phyloP scores from a whole-genome alignment of 2,113 vertebrate species.

The Phocoena phocoena region DNA sequence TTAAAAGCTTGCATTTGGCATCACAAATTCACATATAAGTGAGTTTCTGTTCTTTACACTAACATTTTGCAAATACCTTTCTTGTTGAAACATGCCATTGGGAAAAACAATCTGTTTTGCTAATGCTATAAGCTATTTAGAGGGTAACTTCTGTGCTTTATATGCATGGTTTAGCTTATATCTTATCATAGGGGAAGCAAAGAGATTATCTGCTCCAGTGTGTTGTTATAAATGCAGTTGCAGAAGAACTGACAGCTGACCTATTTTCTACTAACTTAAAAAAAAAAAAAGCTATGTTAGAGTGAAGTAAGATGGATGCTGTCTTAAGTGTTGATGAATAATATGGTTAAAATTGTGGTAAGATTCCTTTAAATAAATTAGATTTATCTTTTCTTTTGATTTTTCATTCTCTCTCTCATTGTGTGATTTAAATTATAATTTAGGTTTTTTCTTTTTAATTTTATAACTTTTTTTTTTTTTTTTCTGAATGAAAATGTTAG shows the following conservation, averaged over 20 bases:
- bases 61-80: slow-evolving; percentile 66
- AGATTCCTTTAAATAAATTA: background rate
- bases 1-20: slow-evolving; percentile 49
- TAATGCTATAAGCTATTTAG: slow-evolving; percentile 64
- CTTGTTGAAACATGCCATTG: slow-evolving; percentile 65
- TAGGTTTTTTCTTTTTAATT: slow-evolving; percentile 45
- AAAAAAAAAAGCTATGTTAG: background rate
- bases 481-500: background rate
- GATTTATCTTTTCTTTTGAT: background rate
- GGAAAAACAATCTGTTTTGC: slow-evolving; percentile 76
- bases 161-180: slow-evolving; percentile 30
- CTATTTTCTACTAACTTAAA: slow-evolving; percentile 45
- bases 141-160: slow-evolving; percentile 23
- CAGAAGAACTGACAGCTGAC: slow-evolving; percentile 41
- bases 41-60: slow-evolving; percentile 61
- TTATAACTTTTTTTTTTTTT: background rate
- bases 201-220: slow-evolving; percentile 9
- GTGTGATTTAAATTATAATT: slow-evolving; percentile 53
- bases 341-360: background rate
- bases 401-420: slow-evolving; percentile 23
- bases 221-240: slow-evolving; percentile 21
- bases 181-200: slow-evolving; percentile 39
- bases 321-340: background rate
- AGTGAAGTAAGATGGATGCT: background rate
- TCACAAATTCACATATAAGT: slow-evolving; percentile 6